Evolutionary conservation across 2,113 vertebrate genomes (phyloP), one percentile per base, ranked within the genome.

Genomic region (Paracanthobrama guichenoti): DNA sequence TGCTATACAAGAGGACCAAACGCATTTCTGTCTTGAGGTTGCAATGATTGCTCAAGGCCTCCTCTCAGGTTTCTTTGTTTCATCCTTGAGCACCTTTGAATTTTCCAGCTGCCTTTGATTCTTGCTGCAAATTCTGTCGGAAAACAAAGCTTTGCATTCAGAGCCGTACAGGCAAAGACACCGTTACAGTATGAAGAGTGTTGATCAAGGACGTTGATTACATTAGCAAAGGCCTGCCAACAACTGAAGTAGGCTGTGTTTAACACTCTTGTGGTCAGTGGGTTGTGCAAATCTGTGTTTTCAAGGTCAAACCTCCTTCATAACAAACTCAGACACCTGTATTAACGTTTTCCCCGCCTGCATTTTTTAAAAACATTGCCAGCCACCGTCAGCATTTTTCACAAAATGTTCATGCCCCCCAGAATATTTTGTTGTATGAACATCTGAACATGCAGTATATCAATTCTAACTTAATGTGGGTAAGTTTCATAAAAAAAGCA

Each of bases 51-150:
- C 78, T 79, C 78, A 79, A 48, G 59, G 59, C 78, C 42, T 64
- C 24, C 78, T 79, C 59, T 79, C 59, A 48, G 57, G 24, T 64
- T 79, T 79, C n/a, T 62, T 79, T 66, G 78, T 79, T 79, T 79
- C 59, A 79, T 79, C 78, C 10, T 48, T 64, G 8, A 7, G 18
- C 1, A 5, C 42, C 16, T 66, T 64, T 79, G 59, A 46, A 48
- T 66, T 64, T 48, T n/a, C n/a, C 42, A 28, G n/a, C 44, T 79
- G 14, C 42, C n/a, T 79, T 14, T 46, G n/a, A 79, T n/a, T 64
- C 66, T 48, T 75, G n/a, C 59, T 26, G 22, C 10, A 79, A 46
- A 79, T 79, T 46, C 13, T 53, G 7, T 3, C 26, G 31, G 24
- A 31, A 53, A 53, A 75, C 7, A 75, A 53, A 75, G 48, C 44